These are phyloP conservation scores for Acanthopleura granulata DNA, from an alignment of 2,888 invertebrate species.

Conservation along the genomic window DNA sequence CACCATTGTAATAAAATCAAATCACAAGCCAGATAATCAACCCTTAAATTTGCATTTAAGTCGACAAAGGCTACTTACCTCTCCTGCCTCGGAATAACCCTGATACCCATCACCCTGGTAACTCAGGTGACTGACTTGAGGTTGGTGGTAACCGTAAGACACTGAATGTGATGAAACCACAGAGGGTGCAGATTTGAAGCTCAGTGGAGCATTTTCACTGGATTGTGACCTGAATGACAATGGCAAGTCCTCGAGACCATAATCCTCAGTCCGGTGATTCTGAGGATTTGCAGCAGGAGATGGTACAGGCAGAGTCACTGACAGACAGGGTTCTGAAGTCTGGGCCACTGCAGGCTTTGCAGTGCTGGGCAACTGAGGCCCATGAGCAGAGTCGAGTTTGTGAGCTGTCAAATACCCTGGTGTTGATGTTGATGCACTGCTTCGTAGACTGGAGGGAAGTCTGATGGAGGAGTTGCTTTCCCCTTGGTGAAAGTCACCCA, in stretches of 20 bases:
- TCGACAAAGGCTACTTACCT: not conserved
- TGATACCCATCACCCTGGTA: not conserved
- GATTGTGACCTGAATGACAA: not conserved
- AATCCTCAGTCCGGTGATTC: not conserved
- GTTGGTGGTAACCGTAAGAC: not conserved
- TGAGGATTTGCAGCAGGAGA: not conserved
- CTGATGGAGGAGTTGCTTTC: not conserved
- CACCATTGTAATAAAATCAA: too few relatives aligned
- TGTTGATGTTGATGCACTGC: not conserved
- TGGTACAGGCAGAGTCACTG: not conserved
- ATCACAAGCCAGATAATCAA: too few relatives aligned
- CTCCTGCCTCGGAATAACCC: not conserved
- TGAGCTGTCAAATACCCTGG: too few relatives aligned
- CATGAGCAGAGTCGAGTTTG: not conserved
- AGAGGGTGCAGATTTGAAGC: not conserved
- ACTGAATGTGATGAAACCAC: not conserved
- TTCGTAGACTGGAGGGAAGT: not conserved
- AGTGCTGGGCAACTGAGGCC: not conserved
- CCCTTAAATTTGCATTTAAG: not conserved
- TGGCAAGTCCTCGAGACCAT: not conserved
- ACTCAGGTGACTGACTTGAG: not conserved
- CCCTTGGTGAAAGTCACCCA: not conserved
- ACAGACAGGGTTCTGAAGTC: not conserved
- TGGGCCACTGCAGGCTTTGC: not conserved
- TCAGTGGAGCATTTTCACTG: not conserved